A percentile compares a stretch with the other conserved stretches of the same genome.
Conservation (phyloP, 2,888 invertebrate genomes). For the Tipula vernalis region DNA sequence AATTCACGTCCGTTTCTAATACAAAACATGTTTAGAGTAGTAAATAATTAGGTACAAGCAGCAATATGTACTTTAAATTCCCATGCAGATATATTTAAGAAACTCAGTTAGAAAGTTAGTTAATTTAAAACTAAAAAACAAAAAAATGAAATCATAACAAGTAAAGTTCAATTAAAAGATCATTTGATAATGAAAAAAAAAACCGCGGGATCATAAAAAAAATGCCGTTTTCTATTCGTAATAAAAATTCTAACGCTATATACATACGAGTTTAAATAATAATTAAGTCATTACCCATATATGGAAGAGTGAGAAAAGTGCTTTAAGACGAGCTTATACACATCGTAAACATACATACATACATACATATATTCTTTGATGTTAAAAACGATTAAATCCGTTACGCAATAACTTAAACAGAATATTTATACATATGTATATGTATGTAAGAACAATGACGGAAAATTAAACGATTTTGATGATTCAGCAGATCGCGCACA, state of each 20-base stretch:
- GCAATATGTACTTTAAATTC: not conserved
- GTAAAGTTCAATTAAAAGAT: not conserved
- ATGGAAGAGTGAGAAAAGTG: not conserved
- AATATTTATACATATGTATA: not conserved
- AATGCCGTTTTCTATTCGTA: not conserved
- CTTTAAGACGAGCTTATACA: not conserved
- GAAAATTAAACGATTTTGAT: not conserved
- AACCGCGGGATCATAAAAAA: not conserved
- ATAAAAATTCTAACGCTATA: not conserved
- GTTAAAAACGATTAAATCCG: not conserved
- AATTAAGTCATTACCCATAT: not conserved
- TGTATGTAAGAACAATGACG: not conserved
- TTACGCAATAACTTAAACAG: not conserved
- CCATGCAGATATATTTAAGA: not conserved
- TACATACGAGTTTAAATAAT: not conserved
- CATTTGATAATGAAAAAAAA: not conserved
- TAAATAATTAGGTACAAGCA: not conserved
- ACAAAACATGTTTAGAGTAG: not conserved
- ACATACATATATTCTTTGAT: not conserved
- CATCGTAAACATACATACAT: not conserved
- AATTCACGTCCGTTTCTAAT: not conserved
- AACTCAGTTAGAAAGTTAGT: not conserved
- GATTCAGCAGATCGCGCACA: not conserved
- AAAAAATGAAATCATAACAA: not conserved
- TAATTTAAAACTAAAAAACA: not conserved